A percentile compares a stretch with the other conserved stretches of the same genome.
These are phyloP conservation scores for Ageneiosus marmoratus DNA, from an alignment of 2,113 vertebrate genomes.

Conservation along the genomic window DNA sequence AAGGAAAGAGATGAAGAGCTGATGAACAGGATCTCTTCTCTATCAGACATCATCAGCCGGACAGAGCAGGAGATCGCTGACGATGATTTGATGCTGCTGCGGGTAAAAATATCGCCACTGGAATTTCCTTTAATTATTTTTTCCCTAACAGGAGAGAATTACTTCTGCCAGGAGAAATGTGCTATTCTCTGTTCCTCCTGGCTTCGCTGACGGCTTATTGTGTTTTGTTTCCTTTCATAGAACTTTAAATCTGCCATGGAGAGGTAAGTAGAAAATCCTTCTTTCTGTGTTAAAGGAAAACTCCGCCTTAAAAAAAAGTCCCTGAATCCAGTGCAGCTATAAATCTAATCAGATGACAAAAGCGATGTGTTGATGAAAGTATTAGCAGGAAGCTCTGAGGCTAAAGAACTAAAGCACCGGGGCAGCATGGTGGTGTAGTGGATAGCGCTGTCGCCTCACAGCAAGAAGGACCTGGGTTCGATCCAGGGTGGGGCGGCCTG, in stretches of 20 bases:
- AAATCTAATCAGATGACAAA: too few species aligned
- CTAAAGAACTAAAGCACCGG: too few species aligned
- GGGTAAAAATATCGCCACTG: conserved; percentile 51
- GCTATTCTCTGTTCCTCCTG: background rate
- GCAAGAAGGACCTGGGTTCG: too few species aligned
- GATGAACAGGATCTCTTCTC: conserved; percentile 50
- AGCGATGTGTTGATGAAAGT: too few species aligned
- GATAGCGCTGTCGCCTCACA: too few species aligned
- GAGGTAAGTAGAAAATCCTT: conserved; percentile 58
- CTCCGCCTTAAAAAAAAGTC: too few species aligned
- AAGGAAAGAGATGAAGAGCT: conserved; percentile 59
- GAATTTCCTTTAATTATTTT: background rate
- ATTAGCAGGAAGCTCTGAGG: too few species aligned
- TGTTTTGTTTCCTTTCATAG: conserved; percentile 56
- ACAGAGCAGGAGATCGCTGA: conserved; percentile 62
- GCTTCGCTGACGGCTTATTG: background rate
- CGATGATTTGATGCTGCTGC: conserved; percentile 63
- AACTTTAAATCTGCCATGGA: conserved; percentile 67
- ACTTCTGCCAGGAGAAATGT: background rate
- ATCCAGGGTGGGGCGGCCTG: too few species aligned
- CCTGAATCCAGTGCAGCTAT: background rate
- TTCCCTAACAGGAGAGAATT: background rate
- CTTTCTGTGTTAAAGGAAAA: background rate
- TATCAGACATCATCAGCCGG: conserved; percentile 60
- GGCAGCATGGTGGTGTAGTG: too few species aligned